Percentiles rank a stretch among this genome's conserved stretches.
These are phyloP conservation scores for Hippoglossus hippoglossus DNA, from an alignment of 2,797 vertebrate species.

Conservation along the genomic window DNA sequence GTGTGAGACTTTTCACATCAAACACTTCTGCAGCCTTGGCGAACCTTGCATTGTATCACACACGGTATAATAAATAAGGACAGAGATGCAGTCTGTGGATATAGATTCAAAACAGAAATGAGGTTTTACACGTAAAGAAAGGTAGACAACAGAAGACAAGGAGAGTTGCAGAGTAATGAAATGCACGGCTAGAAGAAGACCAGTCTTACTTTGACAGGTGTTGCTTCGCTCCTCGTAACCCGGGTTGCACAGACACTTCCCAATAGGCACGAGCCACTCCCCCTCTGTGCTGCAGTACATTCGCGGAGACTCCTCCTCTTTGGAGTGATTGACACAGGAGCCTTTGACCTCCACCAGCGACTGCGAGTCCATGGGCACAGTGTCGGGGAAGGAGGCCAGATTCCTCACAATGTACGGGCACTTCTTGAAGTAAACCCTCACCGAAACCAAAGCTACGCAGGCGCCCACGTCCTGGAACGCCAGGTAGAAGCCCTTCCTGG, in stretches of 20 bases:
- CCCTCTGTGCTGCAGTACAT: slow-evolving; percentile 99
- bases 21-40: slow-evolving; percentile 8
- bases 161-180: neutral
- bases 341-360: slow-evolving; percentile 97
- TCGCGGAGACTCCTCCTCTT: slow-evolving; percentile 95
- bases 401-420: slow-evolving; percentile 95
- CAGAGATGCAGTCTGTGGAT: neutral
- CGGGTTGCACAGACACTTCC: slow-evolving; percentile 94
- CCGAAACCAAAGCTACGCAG: slow-evolving; percentile 96
- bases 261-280: slow-evolving; percentile 98
- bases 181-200: neutral
- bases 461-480: slow-evolving; percentile 98
- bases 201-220: slow-evolving; percentile 93
- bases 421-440: slow-evolving; percentile 98
- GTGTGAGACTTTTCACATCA: slow-evolving; percentile 63
- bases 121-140: neutral
- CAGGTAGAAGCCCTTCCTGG: slow-evolving; percentile 95
- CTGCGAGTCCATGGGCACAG: slow-evolving; percentile 96
- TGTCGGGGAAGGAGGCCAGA: slow-evolving; percentile 97
- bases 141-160: neutral
- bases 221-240: slow-evolving; percentile 93
- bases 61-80: slow-evolving; percentile 6
- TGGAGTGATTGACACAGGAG: slow-evolving; percentile 97
- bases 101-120: slow-evolving; percentile 8
- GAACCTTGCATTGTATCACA: slow-evolving; percentile 13